phyloP scores from a whole-genome alignment of 2,797 vertebrate species.

The Spatula clypeata region DNA sequence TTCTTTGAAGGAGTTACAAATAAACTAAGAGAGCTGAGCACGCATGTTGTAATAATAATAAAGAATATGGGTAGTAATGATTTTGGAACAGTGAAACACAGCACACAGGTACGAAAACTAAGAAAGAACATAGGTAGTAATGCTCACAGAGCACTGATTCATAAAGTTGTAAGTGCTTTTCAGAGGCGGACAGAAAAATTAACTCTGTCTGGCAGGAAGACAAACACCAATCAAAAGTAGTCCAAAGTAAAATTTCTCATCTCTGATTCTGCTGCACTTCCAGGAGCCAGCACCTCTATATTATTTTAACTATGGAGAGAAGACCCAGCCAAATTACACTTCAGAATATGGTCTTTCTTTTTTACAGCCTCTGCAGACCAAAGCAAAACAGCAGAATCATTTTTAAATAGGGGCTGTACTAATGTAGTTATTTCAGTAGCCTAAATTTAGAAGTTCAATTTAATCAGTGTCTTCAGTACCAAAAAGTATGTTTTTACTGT shows the following conservation, averaged over 20 bases:
- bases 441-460: neutral
- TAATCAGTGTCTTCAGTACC: neutral
- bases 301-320: neutral
- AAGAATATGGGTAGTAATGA: neutral
- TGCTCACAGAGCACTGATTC: neutral
- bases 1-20: neutral
- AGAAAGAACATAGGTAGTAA: neutral
- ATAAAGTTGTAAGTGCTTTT: neutral
- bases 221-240: neutral
- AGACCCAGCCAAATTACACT: neutral
- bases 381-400: neutral
- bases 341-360: neutral
- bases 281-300: neutral
- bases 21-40: neutral
- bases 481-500: neutral
- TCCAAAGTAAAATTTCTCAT: neutral
- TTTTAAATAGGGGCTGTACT: neutral
- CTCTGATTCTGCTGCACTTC: neutral
- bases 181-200: neutral
- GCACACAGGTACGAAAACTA: neutral
- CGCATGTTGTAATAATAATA: neutral
- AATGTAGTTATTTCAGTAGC: neutral
- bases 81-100: neutral
- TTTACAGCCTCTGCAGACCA: neutral
- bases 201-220: neutral